Conservation (phyloP, 2,797 vertebrate species). For the Vultur gryphus region DNA sequence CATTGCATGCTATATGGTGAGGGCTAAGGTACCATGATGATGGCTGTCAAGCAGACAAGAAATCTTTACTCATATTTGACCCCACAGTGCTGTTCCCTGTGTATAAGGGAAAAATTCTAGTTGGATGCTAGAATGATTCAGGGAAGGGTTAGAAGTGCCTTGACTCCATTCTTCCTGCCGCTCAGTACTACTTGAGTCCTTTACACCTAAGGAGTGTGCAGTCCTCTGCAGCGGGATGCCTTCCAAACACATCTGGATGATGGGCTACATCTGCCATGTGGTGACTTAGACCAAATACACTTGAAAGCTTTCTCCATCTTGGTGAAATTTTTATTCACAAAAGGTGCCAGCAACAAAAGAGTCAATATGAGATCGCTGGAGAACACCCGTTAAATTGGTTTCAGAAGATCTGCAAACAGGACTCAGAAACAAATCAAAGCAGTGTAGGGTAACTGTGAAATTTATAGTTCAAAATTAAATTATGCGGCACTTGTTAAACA, state of each 20-base stretch:
- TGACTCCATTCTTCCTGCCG: background rate
- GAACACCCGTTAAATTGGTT: background rate
- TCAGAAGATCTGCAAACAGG: background rate
- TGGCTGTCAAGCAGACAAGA: background rate
- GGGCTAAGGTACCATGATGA: background rate
- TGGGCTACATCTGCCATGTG: background rate
- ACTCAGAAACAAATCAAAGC: background rate
- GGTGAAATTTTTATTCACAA: background rate
- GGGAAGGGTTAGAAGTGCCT: background rate
- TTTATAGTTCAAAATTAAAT: background rate
- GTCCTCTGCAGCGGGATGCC: background rate
- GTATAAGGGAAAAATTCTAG: background rate
- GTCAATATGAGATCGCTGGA: background rate
- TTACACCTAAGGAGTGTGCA: rapidly evolving
- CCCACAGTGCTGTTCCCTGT: background rate
- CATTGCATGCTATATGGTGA: rapidly evolving
- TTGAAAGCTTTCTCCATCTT: background rate
- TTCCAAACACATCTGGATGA: background rate
- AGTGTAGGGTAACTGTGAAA: background rate
- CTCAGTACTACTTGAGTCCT: background rate
- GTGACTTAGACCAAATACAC: background rate
- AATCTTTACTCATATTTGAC: background rate
- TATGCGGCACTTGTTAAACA: background rate
- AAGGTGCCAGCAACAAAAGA: background rate
- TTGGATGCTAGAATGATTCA: background rate